Evolutionary conservation across 2,888 invertebrate genomes (phyloP).

Genomic region (Chloroclysta siterata): DNA sequence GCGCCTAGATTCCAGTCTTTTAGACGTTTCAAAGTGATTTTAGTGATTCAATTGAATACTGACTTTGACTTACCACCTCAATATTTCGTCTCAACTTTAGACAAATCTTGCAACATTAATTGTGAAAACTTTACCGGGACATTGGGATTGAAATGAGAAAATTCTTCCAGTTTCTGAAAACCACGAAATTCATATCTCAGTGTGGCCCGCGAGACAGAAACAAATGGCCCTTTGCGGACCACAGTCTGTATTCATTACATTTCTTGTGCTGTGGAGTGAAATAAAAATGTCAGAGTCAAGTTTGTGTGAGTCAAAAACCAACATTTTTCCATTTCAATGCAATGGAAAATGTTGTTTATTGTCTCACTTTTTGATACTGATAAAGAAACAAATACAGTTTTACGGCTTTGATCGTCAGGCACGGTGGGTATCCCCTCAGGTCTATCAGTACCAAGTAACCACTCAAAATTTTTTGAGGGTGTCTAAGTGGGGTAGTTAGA

Average conservation of each 20-base stretch:
- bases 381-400: too few species aligned
- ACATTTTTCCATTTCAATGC: too few species aligned
- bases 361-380: too few species aligned
- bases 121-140: constrained; percentile 2
- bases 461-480: too few species aligned
- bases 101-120: constrained; percentile 1
- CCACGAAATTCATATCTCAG: constrained; percentile 21
- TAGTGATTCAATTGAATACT: neutral
- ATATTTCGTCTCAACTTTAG: neutral
- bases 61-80: neutral
- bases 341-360: too few species aligned
- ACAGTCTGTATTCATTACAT: constrained; percentile 10
- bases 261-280: constrained; percentile 1
- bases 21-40: neutral
- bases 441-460: too few species aligned
- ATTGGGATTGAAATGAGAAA: constrained; percentile 3
- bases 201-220: constrained; percentile 11
- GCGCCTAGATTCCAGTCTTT: too few species aligned
- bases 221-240: constrained; percentile 14
- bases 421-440: too few species aligned
- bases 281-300: neutral
- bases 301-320: too few species aligned
- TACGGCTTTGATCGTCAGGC: too few species aligned
- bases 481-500: too few species aligned
- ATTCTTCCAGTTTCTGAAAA: constrained; percentile 1